Evolutionary conservation across 2,797 vertebrate species (phyloP).

Genomic region (Molothrus aeneus): DNA sequence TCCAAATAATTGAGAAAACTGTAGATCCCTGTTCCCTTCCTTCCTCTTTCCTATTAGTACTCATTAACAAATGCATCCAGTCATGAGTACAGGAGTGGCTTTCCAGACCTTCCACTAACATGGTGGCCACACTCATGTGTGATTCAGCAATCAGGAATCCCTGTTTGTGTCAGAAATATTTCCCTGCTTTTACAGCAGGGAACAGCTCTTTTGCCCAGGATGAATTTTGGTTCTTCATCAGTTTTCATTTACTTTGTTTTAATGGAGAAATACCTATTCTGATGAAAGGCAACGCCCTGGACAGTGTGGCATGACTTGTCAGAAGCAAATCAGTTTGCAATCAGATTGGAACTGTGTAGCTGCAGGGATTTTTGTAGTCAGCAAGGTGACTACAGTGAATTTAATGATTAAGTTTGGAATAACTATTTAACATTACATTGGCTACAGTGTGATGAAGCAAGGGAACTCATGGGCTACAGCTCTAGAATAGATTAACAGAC

Average conservation of each 20-base stretch:
- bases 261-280: background rate
- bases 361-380: background rate
- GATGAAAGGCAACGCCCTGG: background rate
- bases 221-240: background rate
- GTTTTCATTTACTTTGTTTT: background rate
- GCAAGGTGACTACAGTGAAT: background rate
- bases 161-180: background rate
- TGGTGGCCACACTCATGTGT: background rate
- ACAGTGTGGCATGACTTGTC: background rate
- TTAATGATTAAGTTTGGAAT: background rate
- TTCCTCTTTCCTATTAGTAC: background rate
- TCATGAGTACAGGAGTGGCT: background rate
- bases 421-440: background rate
- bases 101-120: background rate
- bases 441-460: background rate
- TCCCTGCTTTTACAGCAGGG: background rate
- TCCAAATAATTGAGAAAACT: background rate
- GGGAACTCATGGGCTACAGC: background rate
- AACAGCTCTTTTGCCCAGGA: background rate
- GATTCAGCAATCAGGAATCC: background rate
- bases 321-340: background rate
- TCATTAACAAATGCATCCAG: background rate
- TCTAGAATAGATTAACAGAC: background rate
- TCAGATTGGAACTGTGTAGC: background rate
- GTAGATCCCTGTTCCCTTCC: background rate